Percentiles rank a stretch among this genome's conserved stretches.
These are phyloP conservation scores for Papilio dardanus DNA, from an alignment of 1,140 invertebrate genomes.

Conservation along the genomic window DNA sequence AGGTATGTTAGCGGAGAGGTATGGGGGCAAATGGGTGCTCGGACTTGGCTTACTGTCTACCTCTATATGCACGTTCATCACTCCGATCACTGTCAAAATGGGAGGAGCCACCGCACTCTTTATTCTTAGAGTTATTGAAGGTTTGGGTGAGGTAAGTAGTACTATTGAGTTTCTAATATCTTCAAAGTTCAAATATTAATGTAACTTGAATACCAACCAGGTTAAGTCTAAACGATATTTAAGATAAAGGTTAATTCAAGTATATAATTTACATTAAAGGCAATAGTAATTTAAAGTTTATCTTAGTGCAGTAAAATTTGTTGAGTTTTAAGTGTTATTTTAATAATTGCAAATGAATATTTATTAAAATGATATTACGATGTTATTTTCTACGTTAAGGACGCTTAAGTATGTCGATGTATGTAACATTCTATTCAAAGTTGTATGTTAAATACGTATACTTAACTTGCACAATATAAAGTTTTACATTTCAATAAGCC, in stretches of 20 bases:
- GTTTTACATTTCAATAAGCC: slow-evolving; percentile 13
- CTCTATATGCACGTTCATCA: slow-evolving; percentile 84
- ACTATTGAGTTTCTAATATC: too few relatives aligned
- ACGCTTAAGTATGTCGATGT: neutral
- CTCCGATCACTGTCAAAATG: slow-evolving; percentile 76
- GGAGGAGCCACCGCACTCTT: slow-evolving; percentile 84
- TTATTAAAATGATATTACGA: neutral
- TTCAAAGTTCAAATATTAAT: neutral
- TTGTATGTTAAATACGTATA: neutral
- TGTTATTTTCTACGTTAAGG: neutral
- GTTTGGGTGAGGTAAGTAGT: slow-evolving; percentile 84
- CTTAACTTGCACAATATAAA: neutral
- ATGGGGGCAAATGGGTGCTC: slow-evolving; percentile 84
- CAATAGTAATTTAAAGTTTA: too few relatives aligned
- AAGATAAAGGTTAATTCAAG: too few relatives aligned
- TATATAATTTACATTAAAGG: too few relatives aligned
- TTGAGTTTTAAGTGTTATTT: neutral
- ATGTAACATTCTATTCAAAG: slow-evolving; percentile 11
- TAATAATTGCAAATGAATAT: neutral
- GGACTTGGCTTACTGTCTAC: slow-evolving; percentile 85
- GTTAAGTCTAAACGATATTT: too few relatives aligned
- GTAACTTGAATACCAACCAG: neutral
- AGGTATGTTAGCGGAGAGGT: slow-evolving; percentile 84
- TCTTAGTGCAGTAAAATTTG: neutral
- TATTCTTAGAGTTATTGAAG: slow-evolving; percentile 85